phyloP scores from a whole-genome alignment of 2,888 invertebrate species.

The Nasonia oneida region DNA sequence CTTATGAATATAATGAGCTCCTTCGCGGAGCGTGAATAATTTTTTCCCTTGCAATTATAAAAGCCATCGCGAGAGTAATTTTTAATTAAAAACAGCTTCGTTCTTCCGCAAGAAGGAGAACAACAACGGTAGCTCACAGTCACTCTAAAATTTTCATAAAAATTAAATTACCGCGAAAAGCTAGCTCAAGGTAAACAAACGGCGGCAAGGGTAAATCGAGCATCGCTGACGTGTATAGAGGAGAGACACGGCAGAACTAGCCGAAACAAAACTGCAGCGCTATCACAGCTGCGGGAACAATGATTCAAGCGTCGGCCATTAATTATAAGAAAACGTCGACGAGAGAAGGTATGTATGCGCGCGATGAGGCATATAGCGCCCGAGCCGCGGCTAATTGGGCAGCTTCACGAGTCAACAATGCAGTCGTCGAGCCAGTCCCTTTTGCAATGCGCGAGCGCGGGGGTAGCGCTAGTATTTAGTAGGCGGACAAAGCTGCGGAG shows the following conservation, averaged over 20 bases:
- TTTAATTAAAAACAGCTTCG: constrained; percentile 2
- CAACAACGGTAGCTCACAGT: background rate
- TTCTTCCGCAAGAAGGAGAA: background rate
- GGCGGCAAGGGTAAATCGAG: background rate
- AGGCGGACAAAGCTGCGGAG: background rate
- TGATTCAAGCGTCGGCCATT: constrained; percentile 46
- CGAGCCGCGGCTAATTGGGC: constrained; percentile 59
- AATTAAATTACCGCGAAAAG: background rate
- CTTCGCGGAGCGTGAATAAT: background rate
- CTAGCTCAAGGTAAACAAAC: background rate
- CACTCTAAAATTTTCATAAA: background rate
- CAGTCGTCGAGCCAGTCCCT: constrained; percentile 27
- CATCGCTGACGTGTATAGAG: background rate
- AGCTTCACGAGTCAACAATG: constrained; percentile 43
- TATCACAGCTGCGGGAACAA: constrained; percentile 44
- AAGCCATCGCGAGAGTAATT: background rate
- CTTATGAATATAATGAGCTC: background rate
- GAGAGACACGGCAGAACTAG: background rate
- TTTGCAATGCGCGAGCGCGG: background rate
- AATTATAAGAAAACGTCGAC: constrained; percentile 37
- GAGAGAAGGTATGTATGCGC: background rate
- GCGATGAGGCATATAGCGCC: constrained; percentile 19
- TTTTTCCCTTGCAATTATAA: background rate
- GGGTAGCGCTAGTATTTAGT: background rate
- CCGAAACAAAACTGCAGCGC: constrained; percentile 23